These are phyloP conservation scores for Hylia prasina DNA, from an alignment of 2,113 vertebrate species.

Conservation along the genomic window DNA sequence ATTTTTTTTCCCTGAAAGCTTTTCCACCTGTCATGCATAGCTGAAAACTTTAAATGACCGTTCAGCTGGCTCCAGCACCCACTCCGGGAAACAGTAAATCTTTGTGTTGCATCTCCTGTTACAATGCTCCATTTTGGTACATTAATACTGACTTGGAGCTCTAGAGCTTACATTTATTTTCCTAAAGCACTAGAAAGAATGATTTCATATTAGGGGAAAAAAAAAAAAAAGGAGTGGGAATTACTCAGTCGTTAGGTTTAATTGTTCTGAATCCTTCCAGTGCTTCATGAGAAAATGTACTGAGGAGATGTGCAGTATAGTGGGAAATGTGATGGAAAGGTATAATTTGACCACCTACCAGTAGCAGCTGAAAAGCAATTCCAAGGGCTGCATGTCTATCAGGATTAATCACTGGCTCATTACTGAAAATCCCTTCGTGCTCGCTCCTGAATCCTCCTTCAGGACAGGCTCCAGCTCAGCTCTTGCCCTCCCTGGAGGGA, in stretches of 20 bases:
- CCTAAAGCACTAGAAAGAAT: slow-evolving; percentile 25
- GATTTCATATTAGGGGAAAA: background rate
- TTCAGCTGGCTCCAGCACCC: background rate
- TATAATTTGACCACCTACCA: slow-evolving; percentile 74
- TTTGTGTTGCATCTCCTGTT: background rate
- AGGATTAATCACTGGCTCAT: slow-evolving; percentile 55
- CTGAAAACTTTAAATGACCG: background rate
- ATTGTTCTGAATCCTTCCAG: slow-evolving; percentile 62
- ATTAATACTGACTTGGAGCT: background rate
- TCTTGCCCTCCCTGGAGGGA: background rate
- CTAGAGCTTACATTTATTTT: background rate
- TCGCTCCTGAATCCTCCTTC: background rate
- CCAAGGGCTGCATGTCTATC: slow-evolving; percentile 49
- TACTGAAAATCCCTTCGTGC: background rate
- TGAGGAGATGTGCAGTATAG: slow-evolving; percentile 36
- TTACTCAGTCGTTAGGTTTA: slow-evolving; percentile 63
- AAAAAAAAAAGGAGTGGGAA: slow-evolving; percentile 34
- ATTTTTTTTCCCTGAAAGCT: background rate
- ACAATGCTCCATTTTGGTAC: background rate
- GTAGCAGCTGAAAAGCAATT: slow-evolving; percentile 55
- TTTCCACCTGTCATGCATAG: background rate
- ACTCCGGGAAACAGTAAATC: background rate
- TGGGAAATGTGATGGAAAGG: slow-evolving; percentile 68
- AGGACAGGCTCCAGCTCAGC: background rate
- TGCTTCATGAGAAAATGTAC: slow-evolving; percentile 49